Percentiles rank a stretch among this genome's conserved stretches.
phyloP scores from a whole-genome alignment of 2,888 invertebrate genomes.

The Leptodirus hochenwartii region DNA sequence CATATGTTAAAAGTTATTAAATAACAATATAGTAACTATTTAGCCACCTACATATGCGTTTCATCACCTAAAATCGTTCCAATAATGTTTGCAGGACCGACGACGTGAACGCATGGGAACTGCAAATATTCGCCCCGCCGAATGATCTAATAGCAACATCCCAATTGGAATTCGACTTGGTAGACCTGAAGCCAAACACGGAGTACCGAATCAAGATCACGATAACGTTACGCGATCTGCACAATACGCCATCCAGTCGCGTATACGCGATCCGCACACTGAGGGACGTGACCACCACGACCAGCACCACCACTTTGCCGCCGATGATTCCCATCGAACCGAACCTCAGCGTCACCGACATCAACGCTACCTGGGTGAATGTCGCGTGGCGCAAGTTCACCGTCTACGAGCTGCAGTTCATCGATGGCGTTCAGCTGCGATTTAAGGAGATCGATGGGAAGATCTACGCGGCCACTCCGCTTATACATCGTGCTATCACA shows the following conservation, averaged over 20 bases:
- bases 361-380: slow-evolving; percentile 61
- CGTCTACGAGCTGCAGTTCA: slow-evolving; percentile 62
- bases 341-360: slow-evolving; percentile 49
- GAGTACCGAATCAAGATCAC: slow-evolving; percentile 70
- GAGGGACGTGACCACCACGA: slow-evolving; percentile 28
- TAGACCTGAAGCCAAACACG: slow-evolving; percentile 58
- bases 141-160: slow-evolving; percentile 72
- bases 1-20: too few species aligned
- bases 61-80: too few species aligned
- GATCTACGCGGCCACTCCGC: slow-evolving; percentile 67
- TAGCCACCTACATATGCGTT: too few species aligned
- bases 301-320: slow-evolving; percentile 34
- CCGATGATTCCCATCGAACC: slow-evolving; percentile 52
- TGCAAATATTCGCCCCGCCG: slow-evolving; percentile 74
- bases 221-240: slow-evolving; percentile 55
- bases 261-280: slow-evolving; percentile 58
- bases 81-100: slow-evolving; percentile 25
- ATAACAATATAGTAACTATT: too few species aligned
- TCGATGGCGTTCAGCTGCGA: slow-evolving; percentile 75
- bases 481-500: slow-evolving; percentile 68
- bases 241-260: slow-evolving; percentile 59
- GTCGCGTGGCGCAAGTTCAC: slow-evolving; percentile 69
- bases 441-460: slow-evolving; percentile 69
- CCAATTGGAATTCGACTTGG: slow-evolving; percentile 68
- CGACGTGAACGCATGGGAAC: slow-evolving; percentile 58